Evolutionary conservation across 23 tunicate genomes (phyloP).

Genomic region (Trididemnum nubilum): DNA sequence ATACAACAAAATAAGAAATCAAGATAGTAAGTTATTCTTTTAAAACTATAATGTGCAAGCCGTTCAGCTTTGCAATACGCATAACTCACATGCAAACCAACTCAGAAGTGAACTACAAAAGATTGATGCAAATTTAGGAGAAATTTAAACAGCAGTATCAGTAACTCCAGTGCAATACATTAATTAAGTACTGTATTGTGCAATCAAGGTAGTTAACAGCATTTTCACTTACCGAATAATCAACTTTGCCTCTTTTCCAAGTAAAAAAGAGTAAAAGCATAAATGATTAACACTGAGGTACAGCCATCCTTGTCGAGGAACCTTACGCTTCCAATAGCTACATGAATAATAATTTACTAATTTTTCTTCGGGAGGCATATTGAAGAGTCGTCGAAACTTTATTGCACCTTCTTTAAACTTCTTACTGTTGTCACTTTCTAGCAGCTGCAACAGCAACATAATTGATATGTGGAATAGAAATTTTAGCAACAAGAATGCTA

Average conservation of each 20-base stretch:
- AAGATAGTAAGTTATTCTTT: no score
- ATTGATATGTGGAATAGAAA: no score
- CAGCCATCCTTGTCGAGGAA: slow-evolving; percentile 96
- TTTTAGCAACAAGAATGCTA: slow-evolving; percentile 3
- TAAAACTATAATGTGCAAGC: no score
- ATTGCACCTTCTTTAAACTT: slow-evolving; percentile 94
- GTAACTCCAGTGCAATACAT: no score
- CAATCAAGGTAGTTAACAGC: no score
- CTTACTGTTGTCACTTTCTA: slow-evolving; percentile 64
- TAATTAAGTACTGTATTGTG: no score
- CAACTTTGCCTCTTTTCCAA: slow-evolving; percentile 90
- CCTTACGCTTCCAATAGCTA: slow-evolving; percentile 90
- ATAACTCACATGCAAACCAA: no score
- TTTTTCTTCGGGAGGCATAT: slow-evolving; percentile 93
- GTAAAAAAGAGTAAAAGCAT: slow-evolving; percentile 93
- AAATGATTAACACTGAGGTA: slow-evolving; percentile 94
- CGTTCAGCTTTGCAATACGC: no score
- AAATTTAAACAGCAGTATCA: no score
- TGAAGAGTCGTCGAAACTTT: slow-evolving; percentile 86
- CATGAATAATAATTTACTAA: slow-evolving; percentile 99
- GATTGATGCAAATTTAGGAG: no score
- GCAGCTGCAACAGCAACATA: background rate
- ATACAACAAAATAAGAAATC: no score
- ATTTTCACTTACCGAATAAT: slow-evolving; percentile 84
- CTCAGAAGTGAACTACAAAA: no score